phyloP scores from a whole-genome alignment of 2,113 vertebrate genomes.

The Myanophis thanlyinensis region DNA sequence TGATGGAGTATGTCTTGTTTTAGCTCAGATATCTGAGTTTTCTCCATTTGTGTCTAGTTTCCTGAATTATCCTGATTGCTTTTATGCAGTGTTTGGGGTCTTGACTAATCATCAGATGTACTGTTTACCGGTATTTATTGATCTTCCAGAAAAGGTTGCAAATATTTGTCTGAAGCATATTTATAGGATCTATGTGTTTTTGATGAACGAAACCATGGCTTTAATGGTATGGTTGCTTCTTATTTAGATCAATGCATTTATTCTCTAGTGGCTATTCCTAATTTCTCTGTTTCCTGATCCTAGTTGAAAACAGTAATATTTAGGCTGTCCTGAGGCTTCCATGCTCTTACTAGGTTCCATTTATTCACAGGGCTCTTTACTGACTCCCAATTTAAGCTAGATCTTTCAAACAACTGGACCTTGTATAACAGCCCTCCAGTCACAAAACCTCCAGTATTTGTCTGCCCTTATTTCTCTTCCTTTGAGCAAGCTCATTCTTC shows the following conservation, averaged over 20 bases:
- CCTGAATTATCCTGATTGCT: background rate
- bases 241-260: background rate
- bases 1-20: background rate
- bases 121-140: background rate
- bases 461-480: background rate
- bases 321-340: background rate
- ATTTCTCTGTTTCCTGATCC: background rate
- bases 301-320: background rate
- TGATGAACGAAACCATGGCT: background rate
- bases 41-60: background rate
- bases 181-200: background rate
- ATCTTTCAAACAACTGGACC: background rate
- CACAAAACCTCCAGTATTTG: background rate
- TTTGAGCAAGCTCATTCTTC: background rate
- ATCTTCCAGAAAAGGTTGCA: background rate
- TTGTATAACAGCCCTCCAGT: background rate
- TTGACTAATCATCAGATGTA: background rate
- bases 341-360: background rate
- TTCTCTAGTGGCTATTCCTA: background rate
- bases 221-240: background rate
- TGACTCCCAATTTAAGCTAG: background rate
- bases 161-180: background rate
- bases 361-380: background rate
- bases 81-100: background rate
- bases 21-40: background rate